Evolutionary conservation across 2,797 vertebrate species (phyloP).

Genomic region (Spinibarbus caldwelli): DNA sequence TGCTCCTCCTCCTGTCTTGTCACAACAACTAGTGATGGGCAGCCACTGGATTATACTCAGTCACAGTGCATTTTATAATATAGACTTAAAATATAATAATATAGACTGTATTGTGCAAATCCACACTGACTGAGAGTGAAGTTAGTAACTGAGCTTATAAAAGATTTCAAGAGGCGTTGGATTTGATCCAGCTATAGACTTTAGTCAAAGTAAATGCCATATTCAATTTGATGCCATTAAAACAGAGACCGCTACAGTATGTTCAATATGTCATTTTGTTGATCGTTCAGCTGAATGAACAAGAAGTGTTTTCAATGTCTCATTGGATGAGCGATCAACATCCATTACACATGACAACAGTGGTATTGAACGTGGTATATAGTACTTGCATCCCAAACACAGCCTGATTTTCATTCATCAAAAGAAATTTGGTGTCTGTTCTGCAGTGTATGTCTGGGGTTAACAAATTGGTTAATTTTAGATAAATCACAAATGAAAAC

Average conservation of each 20-base stretch:
- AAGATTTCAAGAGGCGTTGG: slow-evolving; percentile 2
- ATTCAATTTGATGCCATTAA: slow-evolving; percentile 14
- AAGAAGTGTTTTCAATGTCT: not conserved
- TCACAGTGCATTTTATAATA: slow-evolving; percentile 31
- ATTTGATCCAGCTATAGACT: slow-evolving; percentile 2
- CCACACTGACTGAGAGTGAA: not conserved
- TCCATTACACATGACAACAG: not conserved
- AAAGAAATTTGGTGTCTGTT: not conserved
- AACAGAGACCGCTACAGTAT: not conserved
- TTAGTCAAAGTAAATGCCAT: not conserved
- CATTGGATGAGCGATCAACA: not conserved
- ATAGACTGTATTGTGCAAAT: not conserved
- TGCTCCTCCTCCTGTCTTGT: slow-evolving; percentile 37
- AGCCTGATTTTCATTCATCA: not conserved
- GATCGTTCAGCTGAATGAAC: not conserved
- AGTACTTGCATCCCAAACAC: not conserved
- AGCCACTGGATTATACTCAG: slow-evolving; percentile 25
- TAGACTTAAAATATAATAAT: slow-evolving; percentile 5
- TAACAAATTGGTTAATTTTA: not conserved
- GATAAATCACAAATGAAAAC: not conserved
- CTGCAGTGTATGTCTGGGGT: not conserved
- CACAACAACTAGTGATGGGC: slow-evolving; percentile 33
- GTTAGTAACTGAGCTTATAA: slow-evolving; percentile 16
- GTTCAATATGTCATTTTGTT: slow-evolving; percentile 1
- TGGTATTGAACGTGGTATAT: not conserved